A percentile compares a stretch with the other conserved stretches of the same genome.
phyloP scores from a whole-genome alignment of 2,888 invertebrate species.

The Papilio protenor region DNA sequence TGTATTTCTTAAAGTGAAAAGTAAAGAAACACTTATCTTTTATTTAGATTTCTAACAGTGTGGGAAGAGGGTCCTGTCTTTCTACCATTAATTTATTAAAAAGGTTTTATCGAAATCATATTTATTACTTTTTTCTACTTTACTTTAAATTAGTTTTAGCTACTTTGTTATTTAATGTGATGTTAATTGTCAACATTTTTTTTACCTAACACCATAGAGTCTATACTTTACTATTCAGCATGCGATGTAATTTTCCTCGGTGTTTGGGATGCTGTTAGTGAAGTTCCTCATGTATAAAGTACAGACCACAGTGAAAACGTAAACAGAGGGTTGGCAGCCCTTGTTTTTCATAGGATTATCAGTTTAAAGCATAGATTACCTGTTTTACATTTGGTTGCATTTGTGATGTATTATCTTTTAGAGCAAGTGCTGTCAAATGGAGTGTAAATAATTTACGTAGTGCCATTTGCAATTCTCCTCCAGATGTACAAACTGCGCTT shows the following conservation, averaged over 20 bases:
- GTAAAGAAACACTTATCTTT: neutral
- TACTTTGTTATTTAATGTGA: too few species aligned
- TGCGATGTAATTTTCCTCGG: neutral
- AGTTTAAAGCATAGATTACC: slow-evolving; percentile 11
- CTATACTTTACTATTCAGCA: neutral
- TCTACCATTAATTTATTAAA: neutral
- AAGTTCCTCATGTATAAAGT: neutral
- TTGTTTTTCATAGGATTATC: neutral
- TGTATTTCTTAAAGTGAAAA: slow-evolving; percentile 12
- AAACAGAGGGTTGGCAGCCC: too few species aligned
- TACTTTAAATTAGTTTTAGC: too few species aligned
- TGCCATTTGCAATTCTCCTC: slow-evolving; percentile 29
- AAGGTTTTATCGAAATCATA: neutral
- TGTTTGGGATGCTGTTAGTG: neutral
- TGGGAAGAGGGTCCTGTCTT: neutral
- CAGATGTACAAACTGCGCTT: slow-evolving; percentile 32
- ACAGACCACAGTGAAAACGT: neutral
- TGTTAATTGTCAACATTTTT: too few species aligned
- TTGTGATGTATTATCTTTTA: slow-evolving; percentile 16
- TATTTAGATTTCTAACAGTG: neutral
- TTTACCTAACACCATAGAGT: too few species aligned
- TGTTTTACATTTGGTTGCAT: neutral
- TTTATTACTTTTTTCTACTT: too few species aligned
- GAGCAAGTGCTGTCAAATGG: slow-evolving; percentile 19
- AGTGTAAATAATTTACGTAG: slow-evolving; percentile 35